Percentiles rank a stretch among this genome's conserved stretches.
These are phyloP conservation scores for Mastigias papua DNA, from an alignment of 30 jellyfish, hydroid and myxozoan genomes.

Conservation along the genomic window DNA sequence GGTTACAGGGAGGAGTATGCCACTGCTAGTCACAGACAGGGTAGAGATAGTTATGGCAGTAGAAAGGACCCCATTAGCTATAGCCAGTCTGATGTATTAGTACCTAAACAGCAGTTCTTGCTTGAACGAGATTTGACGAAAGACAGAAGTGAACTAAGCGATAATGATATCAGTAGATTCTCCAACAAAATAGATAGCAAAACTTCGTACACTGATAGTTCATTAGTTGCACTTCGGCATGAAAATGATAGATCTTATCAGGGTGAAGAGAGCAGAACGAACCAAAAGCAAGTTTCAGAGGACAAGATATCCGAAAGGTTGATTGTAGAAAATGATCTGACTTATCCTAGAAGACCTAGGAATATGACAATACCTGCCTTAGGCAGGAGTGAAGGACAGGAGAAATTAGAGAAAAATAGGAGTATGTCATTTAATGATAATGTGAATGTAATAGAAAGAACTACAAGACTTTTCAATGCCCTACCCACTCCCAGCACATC, in stretches of 20 bases:
- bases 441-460: constrained; percentile 12
- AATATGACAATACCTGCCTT: background rate
- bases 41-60: background rate
- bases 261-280: background rate
- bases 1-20: background rate
- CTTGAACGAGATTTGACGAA: background rate
- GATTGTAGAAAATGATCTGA: background rate
- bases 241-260: background rate
- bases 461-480: constrained; percentile 17
- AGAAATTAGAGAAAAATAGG: background rate
- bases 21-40: background rate
- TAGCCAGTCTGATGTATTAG: background rate
- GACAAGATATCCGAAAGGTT: background rate
- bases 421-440: background rate
- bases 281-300: background rate
- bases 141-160: background rate
- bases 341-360: background rate
- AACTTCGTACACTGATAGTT: background rate
- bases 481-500: constrained; percentile 20
- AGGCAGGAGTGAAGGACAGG: background rate
- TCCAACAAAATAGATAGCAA: background rate
- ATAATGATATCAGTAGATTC: background rate
- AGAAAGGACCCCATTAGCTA: background rate
- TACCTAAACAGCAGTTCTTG: background rate
- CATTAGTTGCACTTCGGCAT: background rate